Evolutionary conservation across 2,797 vertebrate genomes (phyloP), one percentile per base, ranked within the genome.

Genomic region (Enteromius paludinosus): DNA sequence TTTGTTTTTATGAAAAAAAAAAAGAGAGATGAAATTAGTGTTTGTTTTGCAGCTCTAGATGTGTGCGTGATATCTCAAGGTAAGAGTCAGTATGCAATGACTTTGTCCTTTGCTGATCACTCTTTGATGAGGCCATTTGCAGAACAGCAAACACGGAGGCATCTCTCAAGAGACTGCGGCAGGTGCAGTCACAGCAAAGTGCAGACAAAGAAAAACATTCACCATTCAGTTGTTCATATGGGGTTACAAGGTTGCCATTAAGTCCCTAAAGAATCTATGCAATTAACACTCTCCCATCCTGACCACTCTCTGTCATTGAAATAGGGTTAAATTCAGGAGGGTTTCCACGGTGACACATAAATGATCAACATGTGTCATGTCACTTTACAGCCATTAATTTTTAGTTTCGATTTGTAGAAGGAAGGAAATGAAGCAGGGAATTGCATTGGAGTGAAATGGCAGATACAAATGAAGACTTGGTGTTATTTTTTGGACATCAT

Each of bases 51-150:
- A 6, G 9, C 1, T 3, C 30, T 38, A 12, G 18, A 1, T 30
- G 61, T 75, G 66, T 64, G 66, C 54, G 65, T 23, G 33, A 18
- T 54, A 78, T 70, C 54, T 62, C 75, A 78, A 65, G 54, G 47
- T 73, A 68, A 73, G 33, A 65, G 52, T 69, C 17, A 4, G 25
- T 43, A 45, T 82, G 54, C 43, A 75, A 62, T 82, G 81, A 84
- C 68, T 85, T 69, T 81, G 72, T 71, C 76, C 83, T 69, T 71
- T 81, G 33, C 52, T 61, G 83, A 43, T 62, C 56, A 68, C 30
- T 79, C 69, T 76, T 73, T 66, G 54, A 47, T 20, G 59, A 59
- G 68, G 74, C 43, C 43, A 59, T 86, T 82, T 79, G 75, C 69
- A 75, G 83, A 54, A 73, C 82, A 49, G 64, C 62, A 66, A 84